These are phyloP conservation scores for Epinephelus lanceolatus DNA, from an alignment of 2,113 vertebrate species.

Conservation along the genomic window DNA sequence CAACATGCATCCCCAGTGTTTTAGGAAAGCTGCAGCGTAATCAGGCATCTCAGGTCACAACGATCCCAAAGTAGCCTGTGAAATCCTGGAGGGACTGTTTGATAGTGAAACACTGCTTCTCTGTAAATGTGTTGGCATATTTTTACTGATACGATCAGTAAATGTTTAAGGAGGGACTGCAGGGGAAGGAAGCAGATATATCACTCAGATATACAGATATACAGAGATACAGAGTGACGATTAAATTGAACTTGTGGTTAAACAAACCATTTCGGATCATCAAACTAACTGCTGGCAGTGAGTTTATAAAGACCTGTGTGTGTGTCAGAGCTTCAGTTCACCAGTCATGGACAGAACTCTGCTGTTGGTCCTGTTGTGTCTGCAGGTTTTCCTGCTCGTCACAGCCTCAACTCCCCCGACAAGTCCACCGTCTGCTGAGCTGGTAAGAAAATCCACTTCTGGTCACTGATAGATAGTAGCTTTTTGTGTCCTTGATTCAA, in stretches of 20 bases:
- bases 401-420: slow-evolving; percentile 17
- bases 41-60: no score
- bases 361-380: slow-evolving; percentile 52
- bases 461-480: no score
- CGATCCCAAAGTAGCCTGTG: no score
- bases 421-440: background rate
- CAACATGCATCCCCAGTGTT: no score
- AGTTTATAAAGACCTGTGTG: slow-evolving; percentile 48
- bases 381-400: slow-evolving; percentile 65
- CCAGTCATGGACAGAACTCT: slow-evolving; percentile 47
- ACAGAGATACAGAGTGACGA: no score
- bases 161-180: background rate
- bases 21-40: no score
- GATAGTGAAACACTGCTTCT: background rate
- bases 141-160: background rate
- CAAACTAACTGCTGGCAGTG: background rate
- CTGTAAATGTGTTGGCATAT: background rate
- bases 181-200: background rate
- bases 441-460: background rate
- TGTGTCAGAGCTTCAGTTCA: background rate
- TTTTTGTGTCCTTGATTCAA: no score
- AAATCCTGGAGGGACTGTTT: no score
- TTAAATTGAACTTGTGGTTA: background rate
- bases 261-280: background rate
- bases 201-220: background rate